Conservation (phyloP, 2,888 invertebrate species). For the Tuta absoluta region DNA sequence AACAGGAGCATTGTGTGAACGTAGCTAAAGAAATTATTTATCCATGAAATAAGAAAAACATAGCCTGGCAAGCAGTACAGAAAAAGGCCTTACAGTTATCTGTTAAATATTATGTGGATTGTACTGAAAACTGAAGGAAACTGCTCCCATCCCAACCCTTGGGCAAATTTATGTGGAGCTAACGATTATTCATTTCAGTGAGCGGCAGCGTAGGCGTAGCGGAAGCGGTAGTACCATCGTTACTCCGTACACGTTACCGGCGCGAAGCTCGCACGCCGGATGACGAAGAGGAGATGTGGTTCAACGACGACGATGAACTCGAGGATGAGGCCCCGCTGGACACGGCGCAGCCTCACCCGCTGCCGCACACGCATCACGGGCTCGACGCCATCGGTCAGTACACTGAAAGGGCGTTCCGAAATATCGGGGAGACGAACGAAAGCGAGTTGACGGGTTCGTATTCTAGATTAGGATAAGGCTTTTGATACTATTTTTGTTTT, state of each 20-base stretch:
- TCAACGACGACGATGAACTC: conserved; percentile 97
- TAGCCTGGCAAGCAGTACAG: too few relatives aligned
- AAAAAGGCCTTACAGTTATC: too few relatives aligned
- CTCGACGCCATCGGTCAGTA: conserved; percentile 72
- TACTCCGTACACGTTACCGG: conserved; percentile 90
- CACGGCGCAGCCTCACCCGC: conserved; percentile 58
- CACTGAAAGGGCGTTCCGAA: background rate
- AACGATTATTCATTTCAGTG: conserved; percentile 43
- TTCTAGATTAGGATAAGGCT: conserved; percentile 7
- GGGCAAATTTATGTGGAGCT: too few relatives aligned
- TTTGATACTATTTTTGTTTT: background rate
- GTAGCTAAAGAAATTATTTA: too few relatives aligned
- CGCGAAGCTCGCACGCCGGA: conserved; percentile 96
- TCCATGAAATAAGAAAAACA: too few relatives aligned
- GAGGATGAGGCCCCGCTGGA: conserved; percentile 86
- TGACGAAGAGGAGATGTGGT: conserved; percentile 99
- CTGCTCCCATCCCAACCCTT: too few relatives aligned
- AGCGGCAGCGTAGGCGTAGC: conserved; percentile 72
- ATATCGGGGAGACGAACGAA: too few relatives aligned
- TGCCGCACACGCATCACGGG: conserved; percentile 63
- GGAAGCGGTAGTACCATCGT: conserved; percentile 87
- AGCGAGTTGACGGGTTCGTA: too few relatives aligned
- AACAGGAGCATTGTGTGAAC: too few relatives aligned
- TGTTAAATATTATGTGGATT: too few relatives aligned
- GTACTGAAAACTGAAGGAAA: too few relatives aligned